Conservation (phyloP, 2,888 invertebrate species). For the Keiferia lycopersicella region DNA sequence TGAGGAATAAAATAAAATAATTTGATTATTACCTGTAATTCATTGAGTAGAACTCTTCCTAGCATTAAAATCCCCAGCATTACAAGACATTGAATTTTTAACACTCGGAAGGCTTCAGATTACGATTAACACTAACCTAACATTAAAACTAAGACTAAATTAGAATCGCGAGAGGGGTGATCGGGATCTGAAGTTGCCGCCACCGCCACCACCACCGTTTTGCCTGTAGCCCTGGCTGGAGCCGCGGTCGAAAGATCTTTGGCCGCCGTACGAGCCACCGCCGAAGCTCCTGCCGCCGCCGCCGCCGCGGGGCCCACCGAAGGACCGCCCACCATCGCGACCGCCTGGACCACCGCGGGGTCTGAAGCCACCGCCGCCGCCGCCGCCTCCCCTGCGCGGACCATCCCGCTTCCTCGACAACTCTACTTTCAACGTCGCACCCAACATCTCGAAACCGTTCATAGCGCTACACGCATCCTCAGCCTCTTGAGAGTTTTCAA, state of each 20-base stretch:
- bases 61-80: constrained; percentile 76
- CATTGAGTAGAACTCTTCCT: constrained; percentile 68
- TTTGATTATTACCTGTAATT: constrained; percentile 64
- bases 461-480: constrained; percentile 93
- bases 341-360: constrained; percentile 66
- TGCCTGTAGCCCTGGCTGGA: constrained; percentile 38
- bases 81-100: constrained; percentile 72
- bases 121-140: constrained; percentile 79
- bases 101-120: constrained; percentile 81
- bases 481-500: constrained; percentile 93
- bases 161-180: constrained; percentile 76
- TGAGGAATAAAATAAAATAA: no score
- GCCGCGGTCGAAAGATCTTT: constrained; percentile 50
- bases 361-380: constrained; percentile 50
- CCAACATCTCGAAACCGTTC: constrained; percentile 93
- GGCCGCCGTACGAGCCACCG: constrained; percentile 39
- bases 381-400: constrained; percentile 83
- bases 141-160: constrained; percentile 67
- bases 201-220: constrained; percentile 69
- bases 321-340: constrained; percentile 79
- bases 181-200: constrained; percentile 80
- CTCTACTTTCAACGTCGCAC: constrained; percentile 93
- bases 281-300: constrained; percentile 52
- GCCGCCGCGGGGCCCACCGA: constrained; percentile 69
- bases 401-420: constrained; percentile 91